Evolutionary conservation across 2,888 invertebrate genomes (phyloP), one percentile per base, ranked within the genome.

Genomic region (Lasius fuliginosus): DNA sequence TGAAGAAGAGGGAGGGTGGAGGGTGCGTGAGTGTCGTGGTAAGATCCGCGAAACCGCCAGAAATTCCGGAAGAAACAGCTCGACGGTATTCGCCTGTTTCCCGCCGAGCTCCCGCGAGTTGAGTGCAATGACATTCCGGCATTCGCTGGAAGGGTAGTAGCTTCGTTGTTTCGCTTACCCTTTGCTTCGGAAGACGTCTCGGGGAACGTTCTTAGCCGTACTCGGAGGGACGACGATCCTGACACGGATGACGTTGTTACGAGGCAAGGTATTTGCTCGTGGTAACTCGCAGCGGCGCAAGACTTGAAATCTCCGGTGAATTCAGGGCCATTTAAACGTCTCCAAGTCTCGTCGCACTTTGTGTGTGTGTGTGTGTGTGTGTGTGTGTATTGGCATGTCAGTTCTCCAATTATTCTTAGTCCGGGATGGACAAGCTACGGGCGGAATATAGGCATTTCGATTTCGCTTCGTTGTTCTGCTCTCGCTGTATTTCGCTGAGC

Each of bases 61-160:
- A 75, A 67, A 82, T 81, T 84, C 76, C 67, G 67, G 73, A 86
- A 82, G 86, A 81, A 84, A 77, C 81, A 82, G 58, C 82, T 77
- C 60, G 58, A 71, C 56, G 74, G 69, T 82, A 76, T 81, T 82
- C 64, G 69, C 65, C 68, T 42, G 77, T 84, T 82, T 82, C 82
- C 53, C 81, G 33, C 18, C 64, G 46, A 76, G 64, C 40, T 56
- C 40, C 65, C 53, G 18, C 60, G 53, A 77, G 73, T 73, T 60
- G n/a, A 53, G n/a, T n/a, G 76, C 74, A 82, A 82, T 82, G 82
- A 82, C 85, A 85, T 86, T 85, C 74, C 86, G 23, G 53, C 46
- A 73, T 33, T 62, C 46, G 60, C 46, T 27, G 18, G 46, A 40
- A 33, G 42, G 79, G 46, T 40, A 4, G 46, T 40, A 4, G 64